Evolutionary conservation across 2,797 vertebrate genomes (phyloP).

Genomic region (Siniperca obscura): DNA sequence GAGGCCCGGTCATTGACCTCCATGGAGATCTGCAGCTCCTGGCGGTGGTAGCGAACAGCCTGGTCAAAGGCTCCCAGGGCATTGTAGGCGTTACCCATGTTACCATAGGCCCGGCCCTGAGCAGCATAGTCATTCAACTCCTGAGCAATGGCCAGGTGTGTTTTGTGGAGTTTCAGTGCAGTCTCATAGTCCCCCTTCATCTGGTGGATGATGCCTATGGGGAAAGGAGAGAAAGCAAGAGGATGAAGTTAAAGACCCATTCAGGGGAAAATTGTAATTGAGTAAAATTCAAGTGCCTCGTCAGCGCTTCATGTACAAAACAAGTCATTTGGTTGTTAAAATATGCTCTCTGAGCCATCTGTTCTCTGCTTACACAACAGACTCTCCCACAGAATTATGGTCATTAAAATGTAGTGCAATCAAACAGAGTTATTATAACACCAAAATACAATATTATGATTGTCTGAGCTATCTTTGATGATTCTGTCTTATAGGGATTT

Average conservation of each 20-base stretch:
- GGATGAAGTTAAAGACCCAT: constrained; percentile 61
- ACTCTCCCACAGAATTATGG: constrained; percentile 67
- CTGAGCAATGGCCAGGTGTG: constrained; percentile 95
- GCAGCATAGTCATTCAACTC: constrained; percentile 97
- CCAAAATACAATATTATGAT: constrained; percentile 69
- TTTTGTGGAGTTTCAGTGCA: constrained; percentile 96
- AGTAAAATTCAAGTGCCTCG: constrained; percentile 73
- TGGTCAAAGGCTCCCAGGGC: constrained; percentile 95
- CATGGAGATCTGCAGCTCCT: constrained; percentile 99
- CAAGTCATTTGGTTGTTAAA: constrained; percentile 77
- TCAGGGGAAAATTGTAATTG: constrained; percentile 58
- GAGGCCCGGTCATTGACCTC: constrained; percentile 98
- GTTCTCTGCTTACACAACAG: constrained; percentile 71
- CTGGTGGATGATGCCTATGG: constrained; percentile 91
- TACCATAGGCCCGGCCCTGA: constrained; percentile 96
- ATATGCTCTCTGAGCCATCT: constrained; percentile 76
- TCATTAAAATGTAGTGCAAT: constrained; percentile 75
- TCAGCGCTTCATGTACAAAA: constrained; percentile 76
- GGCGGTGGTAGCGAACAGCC: constrained; percentile 97
- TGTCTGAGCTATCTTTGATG: constrained; percentile 69
- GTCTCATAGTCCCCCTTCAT: constrained; percentile 98
- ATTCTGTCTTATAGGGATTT: constrained; percentile 64
- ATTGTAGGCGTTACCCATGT: constrained; percentile 98
- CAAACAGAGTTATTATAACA: constrained; percentile 71
- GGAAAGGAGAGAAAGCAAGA: constrained; percentile 37